Evolutionary conservation across 2,797 vertebrate genomes (phyloP), one percentile per base, ranked within the genome.

Genomic region (Mycteria americana): DNA sequence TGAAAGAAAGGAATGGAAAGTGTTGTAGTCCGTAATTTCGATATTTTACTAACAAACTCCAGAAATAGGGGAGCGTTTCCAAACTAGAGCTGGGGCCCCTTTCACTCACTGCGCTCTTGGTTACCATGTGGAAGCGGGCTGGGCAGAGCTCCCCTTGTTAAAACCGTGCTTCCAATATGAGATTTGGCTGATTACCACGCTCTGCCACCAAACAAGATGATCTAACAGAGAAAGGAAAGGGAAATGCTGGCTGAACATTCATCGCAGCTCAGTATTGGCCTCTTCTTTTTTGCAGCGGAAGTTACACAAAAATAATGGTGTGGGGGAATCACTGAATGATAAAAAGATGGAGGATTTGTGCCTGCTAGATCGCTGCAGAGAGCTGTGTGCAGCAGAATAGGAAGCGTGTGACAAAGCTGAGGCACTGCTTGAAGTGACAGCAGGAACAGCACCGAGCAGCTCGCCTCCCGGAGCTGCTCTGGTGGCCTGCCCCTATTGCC

Each of bases 1-100:
- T 77, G 83, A 97, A 93, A 96, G 76, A 88, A 97, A 96, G 85
- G 59, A 83, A 91, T 70, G 56, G 89, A 64, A 96, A 82, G 30
- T 76, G 90, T 87, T 94, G 27, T 48, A 72, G 60, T 84, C 78
- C 23, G 7, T 96, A 96, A 96, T 98, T 97, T 87, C 87, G 43
- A 65, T 95, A 96, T 78, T 92, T 77, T 94, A 87, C 54, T 90
- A 92, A 95, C n/a, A 91, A 85, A 92, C 59, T 78, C 70, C 63
- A 91, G 84, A 87, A 90, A 95, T 5, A 62, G 69, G 90, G 88
- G 80, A 90, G 89, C 81, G 69, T 87, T 92, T 93, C 80, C 85
- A 92, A 79, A 90, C 60, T 18, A 5, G 50, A 83, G 78, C 48
- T 46, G 84, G 75, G 57, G 25, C 37, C 62, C 65, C 43, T 70